Conservation (phyloP, 2,888 invertebrate species). For the Standfussiana lucernea region DNA sequence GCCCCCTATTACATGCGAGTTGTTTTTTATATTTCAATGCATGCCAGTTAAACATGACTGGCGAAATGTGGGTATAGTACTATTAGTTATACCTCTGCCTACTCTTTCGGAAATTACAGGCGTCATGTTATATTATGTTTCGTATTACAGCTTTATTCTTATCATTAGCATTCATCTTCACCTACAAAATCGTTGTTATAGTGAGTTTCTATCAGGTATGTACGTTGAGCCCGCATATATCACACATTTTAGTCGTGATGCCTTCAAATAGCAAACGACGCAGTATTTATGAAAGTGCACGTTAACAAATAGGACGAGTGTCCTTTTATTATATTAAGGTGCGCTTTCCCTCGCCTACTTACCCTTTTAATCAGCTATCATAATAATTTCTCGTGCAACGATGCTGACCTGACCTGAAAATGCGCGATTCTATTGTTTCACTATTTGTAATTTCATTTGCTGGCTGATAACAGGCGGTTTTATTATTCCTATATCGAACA, state of each 20-base stretch:
- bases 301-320: slow-evolving; percentile 69
- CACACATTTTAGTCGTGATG: slow-evolving; percentile 45
- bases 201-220: slow-evolving; percentile 12
- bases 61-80: background rate
- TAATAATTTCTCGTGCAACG: slow-evolving; percentile 62
- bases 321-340: slow-evolving; percentile 77
- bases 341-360: slow-evolving; percentile 83
- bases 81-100: background rate
- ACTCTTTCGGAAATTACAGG: background rate
- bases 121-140: background rate
- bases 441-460: slow-evolving; percentile 31
- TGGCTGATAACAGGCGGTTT: slow-evolving; percentile 23
- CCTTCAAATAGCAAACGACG: slow-evolving; percentile 65
- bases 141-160: background rate
- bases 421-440: slow-evolving; percentile 60
- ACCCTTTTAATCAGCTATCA: slow-evolving; percentile 74
- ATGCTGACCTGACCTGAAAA: slow-evolving; percentile 72
- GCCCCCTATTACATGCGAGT: background rate
- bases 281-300: slow-evolving; percentile 75
- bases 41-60: background rate
- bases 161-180: background rate
- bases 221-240: slow-evolving; percentile 31
- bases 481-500: background rate
- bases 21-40: no score
- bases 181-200: slow-evolving; percentile 12